Base-by-base conservation (phyloP, 2,113 vertebrate species). In the Coregonus clupeaformis region DNA sequence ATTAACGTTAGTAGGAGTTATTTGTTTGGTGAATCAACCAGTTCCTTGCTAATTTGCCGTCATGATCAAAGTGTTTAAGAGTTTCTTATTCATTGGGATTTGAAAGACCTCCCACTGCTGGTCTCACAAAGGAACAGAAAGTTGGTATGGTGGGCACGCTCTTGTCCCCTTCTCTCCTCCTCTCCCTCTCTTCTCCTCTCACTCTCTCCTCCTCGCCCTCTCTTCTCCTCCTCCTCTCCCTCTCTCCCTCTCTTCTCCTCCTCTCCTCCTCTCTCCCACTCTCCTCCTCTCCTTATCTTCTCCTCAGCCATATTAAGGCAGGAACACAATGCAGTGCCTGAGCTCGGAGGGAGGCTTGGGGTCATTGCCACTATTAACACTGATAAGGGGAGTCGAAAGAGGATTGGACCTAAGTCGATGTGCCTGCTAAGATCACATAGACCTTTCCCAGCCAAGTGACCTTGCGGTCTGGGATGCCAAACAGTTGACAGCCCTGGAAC, bases 1-100 rank as follows among this genome's bases (percentile, higher is more conserved):
- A 80, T 90, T 89, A 89, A 81, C 81, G 78, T 85, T 81, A 86
- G 80, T 84, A 77, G 75, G 81, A 72, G 70, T 83, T 84, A 74
- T 87, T 89, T 69, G 42, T 89, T 67, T 24, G 57, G 11, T 27
- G 60, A 63, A 70, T n/a, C 72, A 47, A 69, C 12, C 62, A 57
- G 45, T 85, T 74, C 75, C 68, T 78, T 79, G 69, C 71, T 84
- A 67, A 80, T 69, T 86, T 63, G 66, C n/a, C 25, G 11, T 65
- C 63, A 13, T 27, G 2, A 16, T 29, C 25, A 65, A 29, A 29
- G 22, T 62, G 11, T 65, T 64, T 27, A 29, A 30, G 14, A 29
- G 62, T 3, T 18, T 60, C 16, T 55, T 6, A n/a, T 76, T 84
- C 74, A 69, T 69, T 55, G 47, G 68, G 65, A 27, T 59, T 83